Base-by-base conservation (phyloP, 2,797 vertebrate genomes). In the Dicrostonyx torquatus region DNA sequence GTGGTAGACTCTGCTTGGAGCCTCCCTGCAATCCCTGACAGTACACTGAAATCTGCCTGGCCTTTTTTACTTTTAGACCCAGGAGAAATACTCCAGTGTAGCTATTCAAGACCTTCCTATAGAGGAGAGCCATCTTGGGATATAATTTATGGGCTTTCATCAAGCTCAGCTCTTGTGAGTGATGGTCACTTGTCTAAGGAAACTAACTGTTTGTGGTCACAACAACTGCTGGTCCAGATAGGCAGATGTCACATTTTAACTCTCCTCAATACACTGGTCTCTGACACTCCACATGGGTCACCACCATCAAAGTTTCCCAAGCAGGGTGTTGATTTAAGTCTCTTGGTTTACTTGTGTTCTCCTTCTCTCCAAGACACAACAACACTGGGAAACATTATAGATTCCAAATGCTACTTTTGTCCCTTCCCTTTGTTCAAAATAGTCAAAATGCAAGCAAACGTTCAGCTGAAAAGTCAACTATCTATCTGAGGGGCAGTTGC, bases 41-140 rank as follows among this genome's bases (percentile, higher is more conserved):
- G 10, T 73, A 37, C 75, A 53, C 31, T 68, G 29, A 53, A 8
- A 20, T 83, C 58, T 88, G 6, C 31, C 11, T 90, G 37, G n/a
- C 4, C 0, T 64, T 0, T 58, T 89, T 84, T 15, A 14, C 20
- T 48, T 85, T 40, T 76, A 84, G 60, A 87, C 3, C 12, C 14
- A 0, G 70, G 5, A 0, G 4, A 11, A 75, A 50, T 5, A 29
- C 13, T 8, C 12, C 24, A n/a, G 1, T 62, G 18, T 62, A 75
- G 34, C 2, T 15, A n/a, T 55, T 34, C 34, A 29, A 34, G 10
- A 88, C 17, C 34, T 55, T 34, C 55, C 40, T 31, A 68, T 45
- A 92, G 34, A 79, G 34, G 10, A 43, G 9, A 29, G 9, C 40
- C 5, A 24, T 43, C 40, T 78, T 34, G 8, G 34, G 18, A 26